Evolutionary conservation across 2,888 invertebrate species (phyloP), one percentile per base, ranked within the genome.

Genomic region (Proisotoma minuta): DNA sequence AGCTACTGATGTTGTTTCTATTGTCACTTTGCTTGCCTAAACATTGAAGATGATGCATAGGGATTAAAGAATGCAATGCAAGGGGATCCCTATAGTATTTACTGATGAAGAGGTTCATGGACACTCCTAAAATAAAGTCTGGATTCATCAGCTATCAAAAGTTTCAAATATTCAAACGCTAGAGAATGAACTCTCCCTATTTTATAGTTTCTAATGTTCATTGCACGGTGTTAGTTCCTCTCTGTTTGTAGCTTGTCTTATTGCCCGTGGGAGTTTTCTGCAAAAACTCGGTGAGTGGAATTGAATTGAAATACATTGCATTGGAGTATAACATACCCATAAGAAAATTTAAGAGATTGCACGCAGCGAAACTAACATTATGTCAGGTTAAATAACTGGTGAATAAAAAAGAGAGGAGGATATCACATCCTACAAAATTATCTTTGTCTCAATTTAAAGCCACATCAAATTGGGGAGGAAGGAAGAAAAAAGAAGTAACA

Each of bases 91-190:
- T 23, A 20, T 8, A 28, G 12, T 28, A 28, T 18, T 51, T 59
- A 29, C 39, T 59, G 29, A 34, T 48, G 56, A 29, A 60, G 48
- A 51, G 50, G 61, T 61, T 61, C 57, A 61, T 56, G 61, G 51
- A 61, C 61, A 61, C 61, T 57, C 61, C 61, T 49, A n/a, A 43
- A 43, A 43, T n/a, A 34, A 34, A 15, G 15, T 15, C 18, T 43
- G 43, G 43, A 43, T 43, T 15, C 18, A n/a, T n/a, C n/a, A 43
- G 43, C 18, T n/a, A 12, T 43, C 43, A 43, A 43, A 43, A 34
- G 34, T 34, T 43, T 43, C 43, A 43, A 43, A n/a, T 15, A 43
- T 43, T 43, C 43, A 20, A 43, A 43, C 20, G 15, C 18, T 15
- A 43, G 18, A 20, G 43, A 43, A 43, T 43, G 43, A 43, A 43